Base-by-base conservation (phyloP, 2,888 invertebrate species). In the Subacronicta megacephala region DNA sequence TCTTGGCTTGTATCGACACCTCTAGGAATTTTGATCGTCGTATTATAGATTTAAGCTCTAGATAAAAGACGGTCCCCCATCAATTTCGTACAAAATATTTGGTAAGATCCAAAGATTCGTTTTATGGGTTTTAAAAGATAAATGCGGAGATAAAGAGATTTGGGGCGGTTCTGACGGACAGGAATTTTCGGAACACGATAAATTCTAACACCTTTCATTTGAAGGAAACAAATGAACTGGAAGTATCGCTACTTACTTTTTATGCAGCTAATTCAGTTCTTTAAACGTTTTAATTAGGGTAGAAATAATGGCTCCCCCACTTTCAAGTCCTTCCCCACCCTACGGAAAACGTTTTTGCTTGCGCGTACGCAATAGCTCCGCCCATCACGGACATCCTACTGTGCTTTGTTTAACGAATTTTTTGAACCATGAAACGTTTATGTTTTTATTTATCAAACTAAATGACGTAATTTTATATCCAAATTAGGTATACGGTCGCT, bases 71-170 rank as follows among this genome's bases (percentile, higher is more conserved):
- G 85, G 88, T 88, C 82, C 87, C 89, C 88, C 91, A 93, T 94
- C 91, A 92, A 93, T 94, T 92, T 91, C 79, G 83, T 89, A 91
- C 89, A 90, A 92, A 92, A 93, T 92, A 90, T 93, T 93, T 90
- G 82, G 81, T 87, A 83, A 92, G 91, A 92, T 91, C 87, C 85
- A 83, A 88, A 88, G 90, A 90, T 93, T 89, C 85, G 81, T 90
- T 93, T 93, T 92, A 92, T 90, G 83, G 88, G 82, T 85, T 89
- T 86, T 78, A 81, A 89, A 87, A 93, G 93, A 94, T 93, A 92
- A 90, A 92, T 90, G 88, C 81, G 58, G 75, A 87, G 93, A 93
- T 93, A 93, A 88, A 90, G 81, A 83, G 88, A 90, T 92, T 89
- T 89, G 88, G 90, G 88, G 85, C 85, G 87, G 76, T 82, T 78